Evolutionary conservation across 2,888 invertebrate species (phyloP), one percentile per base, ranked within the genome.

Genomic region (Horisme vitalbata): DNA sequence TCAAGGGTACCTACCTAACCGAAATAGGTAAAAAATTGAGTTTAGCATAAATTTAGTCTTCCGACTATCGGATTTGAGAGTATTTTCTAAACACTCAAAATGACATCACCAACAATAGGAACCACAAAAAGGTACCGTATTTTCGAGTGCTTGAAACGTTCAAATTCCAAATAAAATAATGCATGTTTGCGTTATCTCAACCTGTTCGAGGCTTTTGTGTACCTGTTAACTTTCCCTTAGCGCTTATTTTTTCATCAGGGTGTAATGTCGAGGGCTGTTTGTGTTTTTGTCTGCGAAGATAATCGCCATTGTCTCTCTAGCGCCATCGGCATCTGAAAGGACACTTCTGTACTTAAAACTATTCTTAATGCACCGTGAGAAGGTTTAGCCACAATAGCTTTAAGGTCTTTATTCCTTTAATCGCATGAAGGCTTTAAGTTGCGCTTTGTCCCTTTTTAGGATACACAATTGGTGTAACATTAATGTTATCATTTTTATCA

Each of bases 191-290:
- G 57, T 77, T 81, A 76, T 78, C 73, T 73, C 55, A 51, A 64
- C 66, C 65, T 66, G 67, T 65, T 59, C 59, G 65, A 49, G 51
- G 49, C 61, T 63, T 70, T 73, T 79, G 73, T 79, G 63, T 76
- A 69, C 72, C 75, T 79, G 75, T 79, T 75, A 76, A 79, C 82
- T 84, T 84, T 83, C 79, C 76, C 75, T 77, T 69, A 70, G 68
- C 61, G 66, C 65, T 66, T 56, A 60, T 75, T 78, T 81, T 79
- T 78, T 67, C 54, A 61, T 53, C 33, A 55, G 60, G 63, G 73
- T 76, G 63, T 77, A 76, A 77, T 78, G 65, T 75, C 61, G 68
- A 64, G 61, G 61, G 46, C 66, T 79, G 78, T 83, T 83, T 83
- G 75, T 78, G 71, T 79, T 75, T 75, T 69, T 59, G 70, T 74